phyloP scores from a whole-genome alignment of 2,113 vertebrate genomes.

The Entosphenus tridentatus region DNA sequence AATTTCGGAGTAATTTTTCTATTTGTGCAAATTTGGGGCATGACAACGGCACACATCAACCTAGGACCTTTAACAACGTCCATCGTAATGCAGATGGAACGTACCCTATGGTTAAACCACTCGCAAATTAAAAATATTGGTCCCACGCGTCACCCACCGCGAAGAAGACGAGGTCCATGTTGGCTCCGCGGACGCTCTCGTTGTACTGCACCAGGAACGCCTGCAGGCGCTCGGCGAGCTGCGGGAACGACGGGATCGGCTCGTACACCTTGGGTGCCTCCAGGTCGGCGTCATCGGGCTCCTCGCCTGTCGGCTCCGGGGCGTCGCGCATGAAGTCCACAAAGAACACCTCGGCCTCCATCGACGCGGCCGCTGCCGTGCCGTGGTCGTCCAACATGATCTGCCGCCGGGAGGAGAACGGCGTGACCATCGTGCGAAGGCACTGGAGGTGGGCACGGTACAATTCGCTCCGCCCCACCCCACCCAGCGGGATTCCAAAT shows the following conservation, averaged over 20 bases:
- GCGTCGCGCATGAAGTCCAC: slow-evolving; percentile 42
- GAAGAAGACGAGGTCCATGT: slow-evolving; percentile 52
- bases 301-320: slow-evolving; percentile 31
- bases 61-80: too few relatives aligned
- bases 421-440: neutral
- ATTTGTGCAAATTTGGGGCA: too few relatives aligned
- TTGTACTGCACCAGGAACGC: slow-evolving; percentile 38
- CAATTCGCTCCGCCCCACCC: neutral
- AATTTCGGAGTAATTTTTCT: too few relatives aligned
- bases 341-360: slow-evolving; percentile 26
- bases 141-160: slow-evolving; percentile 19
- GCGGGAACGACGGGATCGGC: slow-evolving; percentile 28
- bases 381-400: slow-evolving; percentile 29
- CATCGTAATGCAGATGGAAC: too few relatives aligned
- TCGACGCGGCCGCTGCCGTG: slow-evolving; percentile 17
- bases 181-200: slow-evolving; percentile 30
- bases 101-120: too few relatives aligned
- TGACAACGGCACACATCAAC: too few relatives aligned
- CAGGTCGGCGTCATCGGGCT: slow-evolving; percentile 27
- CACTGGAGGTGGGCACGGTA: neutral
- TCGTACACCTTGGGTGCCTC: slow-evolving; percentile 45
- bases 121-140: too few relatives aligned
- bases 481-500: too few relatives aligned
- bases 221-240: slow-evolving; percentile 25
- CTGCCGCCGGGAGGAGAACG: slow-evolving; percentile 15